Conservation (phyloP, 2,888 invertebrate species). For the Schizaphis graminum region DNA sequence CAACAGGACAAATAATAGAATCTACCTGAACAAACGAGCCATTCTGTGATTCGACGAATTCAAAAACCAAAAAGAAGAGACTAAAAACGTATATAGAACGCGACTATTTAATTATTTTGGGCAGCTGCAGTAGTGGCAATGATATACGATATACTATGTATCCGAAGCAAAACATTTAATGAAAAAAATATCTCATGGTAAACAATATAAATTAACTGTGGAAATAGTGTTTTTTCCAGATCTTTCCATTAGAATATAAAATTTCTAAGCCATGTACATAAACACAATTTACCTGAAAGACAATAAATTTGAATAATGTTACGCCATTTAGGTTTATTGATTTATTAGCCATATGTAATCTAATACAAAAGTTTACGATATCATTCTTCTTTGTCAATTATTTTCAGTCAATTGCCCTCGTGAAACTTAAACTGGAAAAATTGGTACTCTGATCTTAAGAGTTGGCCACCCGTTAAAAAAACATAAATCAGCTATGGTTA, state of each 20-base stretch:
- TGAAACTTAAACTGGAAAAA: constrained; percentile 7
- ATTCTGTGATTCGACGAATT: not conserved
- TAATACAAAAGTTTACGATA: not conserved
- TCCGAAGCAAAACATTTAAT: not conserved
- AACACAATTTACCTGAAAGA: not conserved
- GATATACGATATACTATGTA: not conserved
- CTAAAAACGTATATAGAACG: not conserved
- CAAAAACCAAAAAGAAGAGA: not conserved
- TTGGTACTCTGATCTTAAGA: not conserved
- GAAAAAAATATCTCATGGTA: not conserved
- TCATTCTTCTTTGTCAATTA: not conserved
- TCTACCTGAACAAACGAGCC: not conserved
- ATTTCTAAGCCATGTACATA: not conserved
- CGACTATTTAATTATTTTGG: not conserved
- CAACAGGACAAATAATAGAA: not conserved
- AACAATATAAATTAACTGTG: not conserved
- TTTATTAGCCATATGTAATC: not conserved
- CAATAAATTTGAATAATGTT: constrained; percentile 7
- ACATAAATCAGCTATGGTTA: not conserved
- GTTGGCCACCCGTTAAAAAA: not conserved
- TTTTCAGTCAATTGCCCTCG: constrained; percentile 15
- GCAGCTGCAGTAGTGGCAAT: not conserved
- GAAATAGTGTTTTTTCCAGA: not conserved
- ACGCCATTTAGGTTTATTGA: not conserved
- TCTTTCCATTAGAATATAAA: not conserved